Conservation (phyloP, 2,888 invertebrate species). For the Eristalinus sepulchralis region DNA sequence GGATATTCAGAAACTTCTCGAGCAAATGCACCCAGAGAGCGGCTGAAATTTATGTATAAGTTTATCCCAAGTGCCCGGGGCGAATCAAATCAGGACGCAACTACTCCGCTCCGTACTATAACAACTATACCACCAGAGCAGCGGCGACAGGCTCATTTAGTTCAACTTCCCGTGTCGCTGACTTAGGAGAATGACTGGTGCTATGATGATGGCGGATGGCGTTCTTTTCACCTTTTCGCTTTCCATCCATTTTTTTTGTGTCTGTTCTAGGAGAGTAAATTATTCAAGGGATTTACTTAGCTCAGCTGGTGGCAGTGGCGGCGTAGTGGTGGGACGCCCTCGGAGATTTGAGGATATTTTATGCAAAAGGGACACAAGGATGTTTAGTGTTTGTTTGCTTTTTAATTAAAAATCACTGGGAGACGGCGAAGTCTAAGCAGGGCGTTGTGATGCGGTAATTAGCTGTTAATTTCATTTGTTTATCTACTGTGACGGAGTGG, state of each 20-base stretch:
- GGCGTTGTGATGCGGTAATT: slow-evolving; percentile 40
- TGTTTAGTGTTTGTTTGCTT: slow-evolving; percentile 45
- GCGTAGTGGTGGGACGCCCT: background rate
- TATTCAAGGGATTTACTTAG: slow-evolving; percentile 49
- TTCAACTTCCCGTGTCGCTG: slow-evolving; percentile 54
- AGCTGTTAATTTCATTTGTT: slow-evolving; percentile 41
- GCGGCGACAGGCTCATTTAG: slow-evolving; percentile 8
- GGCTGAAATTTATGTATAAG: slow-evolving; percentile 52
- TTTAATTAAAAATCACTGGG: slow-evolving; percentile 62
- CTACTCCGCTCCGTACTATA: background rate
- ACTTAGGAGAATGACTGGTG: background rate
- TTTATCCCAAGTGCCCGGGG: slow-evolving; percentile 43
- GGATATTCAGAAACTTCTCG: background rate
- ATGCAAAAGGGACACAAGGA: slow-evolving; percentile 35
- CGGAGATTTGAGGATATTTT: slow-evolving; percentile 22
- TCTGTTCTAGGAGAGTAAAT: slow-evolving; percentile 38
- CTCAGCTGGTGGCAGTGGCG: background rate
- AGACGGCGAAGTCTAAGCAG: background rate
- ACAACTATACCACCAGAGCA: slow-evolving; percentile 5
- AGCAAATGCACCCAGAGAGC: background rate
- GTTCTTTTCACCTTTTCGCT: slow-evolving; percentile 38
- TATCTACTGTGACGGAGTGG: slow-evolving; percentile 28
- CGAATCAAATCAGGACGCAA: slow-evolving; percentile 52
- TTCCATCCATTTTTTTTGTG: slow-evolving; percentile 17
- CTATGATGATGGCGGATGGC: slow-evolving; percentile 6